phyloP scores from a whole-genome alignment of 1,140 invertebrate genomes.

The Hyles euphorbiae region DNA sequence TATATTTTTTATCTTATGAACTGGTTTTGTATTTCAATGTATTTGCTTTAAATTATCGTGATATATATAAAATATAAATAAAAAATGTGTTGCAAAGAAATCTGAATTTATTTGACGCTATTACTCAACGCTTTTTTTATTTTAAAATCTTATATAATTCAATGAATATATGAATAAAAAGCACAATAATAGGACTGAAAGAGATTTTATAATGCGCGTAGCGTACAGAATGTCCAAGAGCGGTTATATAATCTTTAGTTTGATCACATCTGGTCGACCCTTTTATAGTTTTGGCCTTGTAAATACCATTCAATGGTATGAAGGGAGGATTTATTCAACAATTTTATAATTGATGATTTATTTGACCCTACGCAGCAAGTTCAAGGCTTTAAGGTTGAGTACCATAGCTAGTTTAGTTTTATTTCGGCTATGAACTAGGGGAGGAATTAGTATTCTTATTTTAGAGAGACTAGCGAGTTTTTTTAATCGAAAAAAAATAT shows the following conservation, averaged over 20 bases:
- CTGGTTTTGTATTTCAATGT: too few species aligned
- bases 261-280: constrained; percentile 35
- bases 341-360: constrained; percentile 45
- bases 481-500: too few species aligned
- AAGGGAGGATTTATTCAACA: constrained; percentile 53
- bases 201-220: constrained; percentile 2
- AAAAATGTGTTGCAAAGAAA: too few species aligned
- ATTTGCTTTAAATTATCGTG: too few species aligned
- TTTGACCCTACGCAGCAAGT: constrained; percentile 46
- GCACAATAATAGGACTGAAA: not conserved
- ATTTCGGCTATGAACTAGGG: not conserved
- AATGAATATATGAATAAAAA: too few species aligned
- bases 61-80: too few species aligned
- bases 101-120: too few species aligned
- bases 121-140: too few species aligned
- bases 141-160: too few species aligned
- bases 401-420: constrained; percentile 12
- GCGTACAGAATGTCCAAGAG: constrained; percentile 15
- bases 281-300: constrained; percentile 51
- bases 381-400: constrained; percentile 55
- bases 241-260: constrained; percentile 46
- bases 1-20: too few species aligned
- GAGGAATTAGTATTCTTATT: too few species aligned
- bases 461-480: too few species aligned
- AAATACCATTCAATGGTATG: constrained; percentile 52